Evolutionary conservation across 2,888 invertebrate genomes (phyloP).

Genomic region (Caenorhabditis zanzibari): DNA sequence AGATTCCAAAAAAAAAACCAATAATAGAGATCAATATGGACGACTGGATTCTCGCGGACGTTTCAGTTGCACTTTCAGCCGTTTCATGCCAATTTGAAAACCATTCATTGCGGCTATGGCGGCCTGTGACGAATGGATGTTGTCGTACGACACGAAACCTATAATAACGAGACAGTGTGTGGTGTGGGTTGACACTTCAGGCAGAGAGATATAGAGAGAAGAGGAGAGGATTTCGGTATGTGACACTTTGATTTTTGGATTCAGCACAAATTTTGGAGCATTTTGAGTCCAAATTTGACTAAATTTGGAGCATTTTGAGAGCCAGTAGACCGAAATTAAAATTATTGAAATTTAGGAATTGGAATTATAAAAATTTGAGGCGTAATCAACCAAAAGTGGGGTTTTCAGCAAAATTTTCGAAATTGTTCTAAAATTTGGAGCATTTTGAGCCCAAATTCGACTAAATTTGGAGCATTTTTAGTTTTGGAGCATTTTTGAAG

Average conservation of each 20-base stretch:
- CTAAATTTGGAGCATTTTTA: not conserved
- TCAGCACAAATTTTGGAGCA: no score
- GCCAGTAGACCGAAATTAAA: no score
- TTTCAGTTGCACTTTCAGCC: constrained; percentile 99
- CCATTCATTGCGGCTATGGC: constrained; percentile 99
- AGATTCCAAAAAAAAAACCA: not conserved
- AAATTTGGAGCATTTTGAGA: constrained; percentile 1
- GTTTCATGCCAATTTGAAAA: constrained; percentile 99
- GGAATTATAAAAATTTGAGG: no score
- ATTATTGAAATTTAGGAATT: no score
- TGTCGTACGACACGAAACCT: constrained; percentile 99
- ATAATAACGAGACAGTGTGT: constrained; percentile 30
- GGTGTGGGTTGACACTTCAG: not conserved
- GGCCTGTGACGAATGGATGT: constrained; percentile 96
- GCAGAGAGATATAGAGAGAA: not conserved
- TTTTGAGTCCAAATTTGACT: no score
- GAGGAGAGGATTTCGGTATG: no score
- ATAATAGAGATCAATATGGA: constrained; percentile 89
- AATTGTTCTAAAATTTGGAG: no score
- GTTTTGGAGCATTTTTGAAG: no score
- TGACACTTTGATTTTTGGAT: no score
- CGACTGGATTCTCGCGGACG: constrained; percentile 95
- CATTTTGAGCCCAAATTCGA: no score
- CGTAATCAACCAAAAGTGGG: no score
- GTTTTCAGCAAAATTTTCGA: no score